A percentile compares a stretch with the other conserved stretches of the same genome.
Evolutionary conservation across 1,140 invertebrate genomes (phyloP).

Genomic region (Drosophila mauritiana): DNA sequence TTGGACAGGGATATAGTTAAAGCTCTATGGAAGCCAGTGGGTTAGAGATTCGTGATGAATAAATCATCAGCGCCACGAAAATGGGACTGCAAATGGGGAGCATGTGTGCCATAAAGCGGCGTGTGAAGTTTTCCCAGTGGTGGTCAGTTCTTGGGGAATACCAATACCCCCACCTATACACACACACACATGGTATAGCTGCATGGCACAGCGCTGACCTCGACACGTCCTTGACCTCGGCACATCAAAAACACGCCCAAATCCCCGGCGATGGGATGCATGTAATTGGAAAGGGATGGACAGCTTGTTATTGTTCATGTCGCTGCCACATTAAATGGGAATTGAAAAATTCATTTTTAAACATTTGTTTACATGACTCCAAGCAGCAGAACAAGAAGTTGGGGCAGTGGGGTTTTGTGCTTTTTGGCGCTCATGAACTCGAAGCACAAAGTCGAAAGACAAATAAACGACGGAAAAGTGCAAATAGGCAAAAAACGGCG

Average conservation of each 20-base stretch:
- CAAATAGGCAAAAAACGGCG: slow-evolving; percentile 60
- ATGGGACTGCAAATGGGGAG: slow-evolving; percentile 27
- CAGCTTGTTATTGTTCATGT: slow-evolving; percentile 48
- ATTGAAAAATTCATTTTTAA: slow-evolving; percentile 81
- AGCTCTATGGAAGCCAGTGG: neutral
- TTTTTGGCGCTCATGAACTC: slow-evolving; percentile 59
- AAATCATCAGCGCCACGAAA: slow-evolving; percentile 23
- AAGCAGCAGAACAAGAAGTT: neutral
- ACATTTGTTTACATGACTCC: slow-evolving; percentile 65
- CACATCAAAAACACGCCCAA: slow-evolving; percentile 24
- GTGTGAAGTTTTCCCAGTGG: slow-evolving; percentile 21
- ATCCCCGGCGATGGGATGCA: slow-evolving; percentile 12
- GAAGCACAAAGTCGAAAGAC: slow-evolving; percentile 75
- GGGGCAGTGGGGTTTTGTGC: neutral
- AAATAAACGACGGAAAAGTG: slow-evolving; percentile 70
- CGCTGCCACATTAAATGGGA: slow-evolving; percentile 62
- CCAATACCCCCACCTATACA: neutral
- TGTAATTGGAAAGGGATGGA: slow-evolving; percentile 26
- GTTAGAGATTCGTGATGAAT: slow-evolving; percentile 24
- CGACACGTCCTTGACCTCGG: slow-evolving; percentile 53
- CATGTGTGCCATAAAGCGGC: slow-evolving; percentile 37
- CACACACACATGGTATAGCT: too few relatives aligned
- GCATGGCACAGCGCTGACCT: slow-evolving; percentile 6
- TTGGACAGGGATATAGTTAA: neutral
- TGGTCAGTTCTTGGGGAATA: neutral